Conservation (phyloP, 2,113 vertebrate species). For the Opisthocomus hoazin region DNA sequence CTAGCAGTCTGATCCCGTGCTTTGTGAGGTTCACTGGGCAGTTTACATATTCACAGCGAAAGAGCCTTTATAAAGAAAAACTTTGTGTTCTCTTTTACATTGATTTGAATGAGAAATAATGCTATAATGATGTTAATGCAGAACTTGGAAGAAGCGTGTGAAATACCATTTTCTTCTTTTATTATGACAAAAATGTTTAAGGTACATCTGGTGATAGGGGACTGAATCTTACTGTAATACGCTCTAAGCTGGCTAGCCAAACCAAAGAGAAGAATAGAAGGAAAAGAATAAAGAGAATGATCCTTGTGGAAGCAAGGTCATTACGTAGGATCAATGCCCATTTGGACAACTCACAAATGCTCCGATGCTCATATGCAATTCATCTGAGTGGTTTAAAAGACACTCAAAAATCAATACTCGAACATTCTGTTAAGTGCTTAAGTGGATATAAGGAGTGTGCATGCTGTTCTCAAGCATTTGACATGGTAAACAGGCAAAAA, state of each 20-base stretch:
- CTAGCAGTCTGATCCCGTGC: background rate
- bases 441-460: background rate
- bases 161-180: background rate
- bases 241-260: background rate
- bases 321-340: slow-evolving; percentile 11
- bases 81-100: background rate
- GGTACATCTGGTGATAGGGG: background rate
- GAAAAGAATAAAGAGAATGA: background rate
- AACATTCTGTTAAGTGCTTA: slow-evolving; percentile 47
- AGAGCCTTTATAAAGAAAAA: background rate
- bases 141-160: background rate
- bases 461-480: background rate
- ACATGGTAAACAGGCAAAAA: background rate
- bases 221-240: background rate
- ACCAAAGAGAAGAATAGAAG: background rate
- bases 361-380: background rate
- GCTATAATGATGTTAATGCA: background rate
- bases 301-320: background rate
- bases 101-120: background rate
- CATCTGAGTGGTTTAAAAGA: slow-evolving; percentile 32
- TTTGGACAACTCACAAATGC: slow-evolving; percentile 15
- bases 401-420: background rate
- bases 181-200: background rate
- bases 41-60: background rate
- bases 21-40: background rate